Evolutionary conservation across 2,888 invertebrate species (phyloP).

Genomic region (Minunthozetes semirufus): DNA sequence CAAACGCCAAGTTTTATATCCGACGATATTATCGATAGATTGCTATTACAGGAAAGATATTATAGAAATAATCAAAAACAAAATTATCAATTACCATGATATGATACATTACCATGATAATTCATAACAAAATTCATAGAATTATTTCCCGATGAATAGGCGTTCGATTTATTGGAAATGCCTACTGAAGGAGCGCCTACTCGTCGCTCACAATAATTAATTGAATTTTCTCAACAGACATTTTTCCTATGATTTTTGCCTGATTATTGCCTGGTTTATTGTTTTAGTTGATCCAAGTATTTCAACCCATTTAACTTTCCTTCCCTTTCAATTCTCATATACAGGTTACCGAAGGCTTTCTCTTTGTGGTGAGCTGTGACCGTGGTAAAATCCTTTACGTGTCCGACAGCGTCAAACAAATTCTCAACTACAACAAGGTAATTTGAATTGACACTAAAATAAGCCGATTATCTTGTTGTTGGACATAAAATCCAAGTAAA

Average conservation of each 20-base stretch:
- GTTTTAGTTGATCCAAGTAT: slow-evolving; percentile 42
- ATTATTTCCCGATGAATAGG: no score
- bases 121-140: no score
- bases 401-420: slow-evolving; percentile 74
- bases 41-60: slow-evolving; percentile 63
- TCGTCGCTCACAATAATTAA: no score
- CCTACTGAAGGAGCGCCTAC: no score
- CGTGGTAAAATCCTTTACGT: slow-evolving; percentile 81
- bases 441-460: no score
- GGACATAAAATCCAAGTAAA: no score
- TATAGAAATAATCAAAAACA: neutral
- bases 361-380: slow-evolving; percentile 88
- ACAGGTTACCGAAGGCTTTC: slow-evolving; percentile 78
- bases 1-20: slow-evolving; percentile 74
- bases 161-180: no score
- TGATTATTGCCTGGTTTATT: neutral
- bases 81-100: neutral
- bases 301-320: neutral
- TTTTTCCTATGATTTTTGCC: slow-evolving; percentile 37
- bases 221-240: slow-evolving; percentile 16
- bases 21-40: slow-evolving; percentile 75
- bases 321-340: neutral
- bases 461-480: no score
- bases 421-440: slow-evolving; percentile 75
- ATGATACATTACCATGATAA: no score